Evolutionary conservation across 1,140 invertebrate species (phyloP).

Genomic region (Penaeus indicus): DNA sequence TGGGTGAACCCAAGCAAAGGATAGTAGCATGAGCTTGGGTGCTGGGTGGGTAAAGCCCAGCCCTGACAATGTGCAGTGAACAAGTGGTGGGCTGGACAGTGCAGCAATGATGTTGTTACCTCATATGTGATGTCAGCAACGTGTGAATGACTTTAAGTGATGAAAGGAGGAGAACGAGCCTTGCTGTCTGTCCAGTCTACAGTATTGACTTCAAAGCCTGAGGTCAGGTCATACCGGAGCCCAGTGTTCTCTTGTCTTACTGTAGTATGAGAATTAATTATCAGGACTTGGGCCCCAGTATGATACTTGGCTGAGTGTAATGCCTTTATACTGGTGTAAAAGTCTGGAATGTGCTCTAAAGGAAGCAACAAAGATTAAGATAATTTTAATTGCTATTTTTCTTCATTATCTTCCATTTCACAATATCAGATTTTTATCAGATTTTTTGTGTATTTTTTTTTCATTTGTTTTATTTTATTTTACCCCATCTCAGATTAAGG

Average conservation of each 20-base stretch:
- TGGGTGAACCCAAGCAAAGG: constrained; percentile 1
- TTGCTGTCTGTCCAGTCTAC: constrained; percentile 61
- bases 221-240: constrained; percentile 56
- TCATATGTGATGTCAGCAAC: constrained; percentile 29
- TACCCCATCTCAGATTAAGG: constrained; percentile 35
- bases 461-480: not conserved
- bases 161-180: constrained; percentile 47
- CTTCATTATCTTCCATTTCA: constrained; percentile 42
- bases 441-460: constrained; percentile 5
- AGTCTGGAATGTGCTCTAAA: constrained; percentile 54
- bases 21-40: constrained; percentile 5
- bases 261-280: constrained; percentile 46
- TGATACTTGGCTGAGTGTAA: constrained; percentile 56
- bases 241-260: constrained; percentile 55
- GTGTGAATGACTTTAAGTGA: constrained; percentile 49
- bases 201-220: constrained; percentile 40
- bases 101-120: constrained; percentile 57
- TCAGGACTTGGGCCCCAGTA: constrained; percentile 59
- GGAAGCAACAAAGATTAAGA: constrained; percentile 11
- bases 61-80: constrained; percentile 54
- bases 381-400: constrained; percentile 27
- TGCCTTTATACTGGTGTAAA: constrained; percentile 62
- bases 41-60: constrained; percentile 7
- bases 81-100: constrained; percentile 59
- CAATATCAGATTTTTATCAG: constrained; percentile 41